Evolutionary conservation across 1,140 invertebrate genomes (phyloP).

Genomic region (Centruroides sculpturatus): DNA sequence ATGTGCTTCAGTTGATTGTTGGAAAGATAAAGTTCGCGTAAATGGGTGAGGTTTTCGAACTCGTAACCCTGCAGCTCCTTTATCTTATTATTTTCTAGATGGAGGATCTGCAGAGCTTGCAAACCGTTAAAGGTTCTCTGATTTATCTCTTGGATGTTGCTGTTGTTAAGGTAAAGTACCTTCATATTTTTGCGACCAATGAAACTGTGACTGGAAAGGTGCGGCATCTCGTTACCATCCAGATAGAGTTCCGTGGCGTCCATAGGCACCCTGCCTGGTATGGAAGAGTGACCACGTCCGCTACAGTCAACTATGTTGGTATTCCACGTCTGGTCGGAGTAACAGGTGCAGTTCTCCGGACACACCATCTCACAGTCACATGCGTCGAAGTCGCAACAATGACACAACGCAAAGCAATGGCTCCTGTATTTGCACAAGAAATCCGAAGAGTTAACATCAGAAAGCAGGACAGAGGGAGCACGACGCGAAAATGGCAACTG

Average conservation of each 20-base stretch:
- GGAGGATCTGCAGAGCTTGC: slow-evolving; percentile 58
- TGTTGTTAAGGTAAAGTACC: slow-evolving; percentile 69
- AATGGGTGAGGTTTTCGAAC: slow-evolving; percentile 66
- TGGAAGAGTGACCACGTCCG: slow-evolving; percentile 28
- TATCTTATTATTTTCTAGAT: slow-evolving; percentile 72
- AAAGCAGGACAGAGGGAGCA: slow-evolving; percentile 7
- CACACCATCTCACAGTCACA: slow-evolving; percentile 93
- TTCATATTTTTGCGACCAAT: slow-evolving; percentile 81
- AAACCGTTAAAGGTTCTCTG: slow-evolving; percentile 85
- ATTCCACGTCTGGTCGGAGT: slow-evolving; percentile 73
- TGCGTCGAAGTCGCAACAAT: slow-evolving; percentile 86
- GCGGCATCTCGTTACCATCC: slow-evolving; percentile 72
- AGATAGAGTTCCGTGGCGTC: slow-evolving; percentile 83
- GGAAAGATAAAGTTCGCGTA: slow-evolving; percentile 72
- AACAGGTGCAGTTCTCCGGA: slow-evolving; percentile 78
- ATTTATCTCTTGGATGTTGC: slow-evolving; percentile 67
- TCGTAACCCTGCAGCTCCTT: slow-evolving; percentile 69
- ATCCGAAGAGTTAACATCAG: slow-evolving; percentile 60
- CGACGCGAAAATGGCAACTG: slow-evolving; percentile 23
- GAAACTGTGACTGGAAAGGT: slow-evolving; percentile 74
- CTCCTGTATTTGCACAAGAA: slow-evolving; percentile 82
- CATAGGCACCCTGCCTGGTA: slow-evolving; percentile 77
- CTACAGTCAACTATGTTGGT: slow-evolving; percentile 86
- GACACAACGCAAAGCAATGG: slow-evolving; percentile 82
- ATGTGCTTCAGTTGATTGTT: slow-evolving; percentile 67